Evolutionary conservation across 2,888 invertebrate species (phyloP).

Genomic region (Hirtodrosophila cameraria): DNA sequence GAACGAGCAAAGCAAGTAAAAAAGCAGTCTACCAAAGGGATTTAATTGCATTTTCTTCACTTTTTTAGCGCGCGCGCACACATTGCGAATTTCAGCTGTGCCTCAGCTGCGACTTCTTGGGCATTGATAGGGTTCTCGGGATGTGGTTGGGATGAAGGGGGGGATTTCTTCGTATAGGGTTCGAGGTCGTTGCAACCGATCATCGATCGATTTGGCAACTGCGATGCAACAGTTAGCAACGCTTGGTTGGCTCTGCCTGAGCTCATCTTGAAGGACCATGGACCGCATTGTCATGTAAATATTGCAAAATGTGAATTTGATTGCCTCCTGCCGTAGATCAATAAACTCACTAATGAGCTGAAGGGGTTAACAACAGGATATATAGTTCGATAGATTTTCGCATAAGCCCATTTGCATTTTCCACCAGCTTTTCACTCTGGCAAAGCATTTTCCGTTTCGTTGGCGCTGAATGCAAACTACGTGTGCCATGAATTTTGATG

Average conservation of each 20-base stretch:
- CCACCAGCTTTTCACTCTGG: slow-evolving; percentile 12
- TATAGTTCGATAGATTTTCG: slow-evolving; percentile 20
- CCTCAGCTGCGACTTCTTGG: slow-evolving; percentile 36
- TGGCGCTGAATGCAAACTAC: slow-evolving; percentile 72
- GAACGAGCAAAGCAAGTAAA: slow-evolving; percentile 39
- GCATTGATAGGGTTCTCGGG: slow-evolving; percentile 52
- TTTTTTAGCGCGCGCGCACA: slow-evolving; percentile 64
- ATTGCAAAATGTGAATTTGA: slow-evolving; percentile 79
- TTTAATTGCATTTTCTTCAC: slow-evolving; percentile 74
- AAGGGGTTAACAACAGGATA: slow-evolving; percentile 32
- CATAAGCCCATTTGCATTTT: slow-evolving; percentile 68
- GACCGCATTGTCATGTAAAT: slow-evolving; percentile 78
- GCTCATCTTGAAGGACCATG: slow-evolving; percentile 27
- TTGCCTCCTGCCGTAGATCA: slow-evolving; percentile 75
- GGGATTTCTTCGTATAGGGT: slow-evolving; percentile 23
- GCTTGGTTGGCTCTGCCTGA: slow-evolving; percentile 54
- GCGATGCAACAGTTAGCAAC: slow-evolving; percentile 67
- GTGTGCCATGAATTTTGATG: slow-evolving; percentile 67
- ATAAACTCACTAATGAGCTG: slow-evolving; percentile 71
- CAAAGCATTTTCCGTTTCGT: slow-evolving; percentile 72
- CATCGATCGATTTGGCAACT: slow-evolving; percentile 54
- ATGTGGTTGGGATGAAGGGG: slow-evolving; percentile 14
- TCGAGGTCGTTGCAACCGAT: slow-evolving; percentile 20
- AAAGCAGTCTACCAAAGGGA: slow-evolving; percentile 49
- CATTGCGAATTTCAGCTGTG: slow-evolving; percentile 76